These are phyloP conservation scores for Piscicola geometra DNA, from an alignment of 2,888 invertebrate species.

Conservation along the genomic window DNA sequence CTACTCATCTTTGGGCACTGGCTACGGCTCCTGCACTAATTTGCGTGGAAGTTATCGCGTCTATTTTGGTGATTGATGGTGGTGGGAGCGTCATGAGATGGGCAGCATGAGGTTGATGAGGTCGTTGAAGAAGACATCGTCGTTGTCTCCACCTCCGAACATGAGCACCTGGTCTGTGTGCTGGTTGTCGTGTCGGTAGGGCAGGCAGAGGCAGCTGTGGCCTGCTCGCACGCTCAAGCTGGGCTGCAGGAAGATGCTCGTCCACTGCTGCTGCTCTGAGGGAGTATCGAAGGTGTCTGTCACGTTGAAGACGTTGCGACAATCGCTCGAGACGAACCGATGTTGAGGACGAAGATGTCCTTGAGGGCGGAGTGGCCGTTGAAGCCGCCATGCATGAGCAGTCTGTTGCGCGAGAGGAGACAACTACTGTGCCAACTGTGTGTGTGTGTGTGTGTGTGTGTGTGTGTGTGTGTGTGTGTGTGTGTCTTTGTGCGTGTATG, in stretches of 20 bases:
- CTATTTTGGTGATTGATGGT: background rate
- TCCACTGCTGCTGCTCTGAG: slow-evolving; percentile 48
- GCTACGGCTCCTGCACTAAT: too few species aligned
- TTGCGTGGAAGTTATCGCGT: too few species aligned
- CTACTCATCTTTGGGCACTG: too few species aligned
- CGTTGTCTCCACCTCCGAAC: slow-evolving; percentile 55
- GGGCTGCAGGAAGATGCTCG: slow-evolving; percentile 35
- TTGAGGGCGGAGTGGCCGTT: slow-evolving; percentile 51
- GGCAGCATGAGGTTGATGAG: slow-evolving; percentile 44
- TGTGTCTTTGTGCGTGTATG: too few species aligned
- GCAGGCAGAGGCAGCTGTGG: slow-evolving; percentile 50
- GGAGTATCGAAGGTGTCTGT: background rate
- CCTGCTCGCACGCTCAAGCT: slow-evolving; percentile 47
- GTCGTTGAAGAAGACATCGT: slow-evolving; percentile 51
- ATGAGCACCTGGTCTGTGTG: slow-evolving; percentile 52
- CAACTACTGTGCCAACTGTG: slow-evolving; percentile 35
- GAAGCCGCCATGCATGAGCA: slow-evolving; percentile 54
- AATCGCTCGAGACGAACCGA: slow-evolving; percentile 48
- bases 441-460: background rate
- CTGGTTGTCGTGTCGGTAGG: slow-evolving; percentile 50
- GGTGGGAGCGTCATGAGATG: slow-evolving; percentile 4
- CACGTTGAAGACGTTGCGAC: background rate
- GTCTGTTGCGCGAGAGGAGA: slow-evolving; percentile 48
- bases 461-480: too few species aligned
- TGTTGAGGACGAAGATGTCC: slow-evolving; percentile 51